Conservation (phyloP, 2,888 invertebrate genomes). For the Brenthis daphne region DNA sequence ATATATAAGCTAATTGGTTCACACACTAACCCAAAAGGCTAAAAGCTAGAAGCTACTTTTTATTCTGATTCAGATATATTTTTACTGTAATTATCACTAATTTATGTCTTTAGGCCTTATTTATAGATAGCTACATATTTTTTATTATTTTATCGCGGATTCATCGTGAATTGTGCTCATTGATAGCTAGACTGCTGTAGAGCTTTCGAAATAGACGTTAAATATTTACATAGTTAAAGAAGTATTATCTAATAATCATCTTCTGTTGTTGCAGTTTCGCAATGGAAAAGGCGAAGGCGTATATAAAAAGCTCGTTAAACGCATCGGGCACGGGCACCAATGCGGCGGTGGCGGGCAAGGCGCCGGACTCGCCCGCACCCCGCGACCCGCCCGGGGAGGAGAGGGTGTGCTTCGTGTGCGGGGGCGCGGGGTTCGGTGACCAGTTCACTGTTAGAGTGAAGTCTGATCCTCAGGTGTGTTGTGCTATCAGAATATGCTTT, state of each 20-base stretch:
- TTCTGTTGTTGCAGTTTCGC: slow-evolving; percentile 45
- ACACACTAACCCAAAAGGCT: too few species aligned
- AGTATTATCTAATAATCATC: background rate
- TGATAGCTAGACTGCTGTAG: background rate
- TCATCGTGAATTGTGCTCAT: too few species aligned
- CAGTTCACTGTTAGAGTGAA: slow-evolving; percentile 84
- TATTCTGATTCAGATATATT: too few species aligned
- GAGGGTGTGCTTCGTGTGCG: slow-evolving; percentile 85
- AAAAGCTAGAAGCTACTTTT: too few species aligned
- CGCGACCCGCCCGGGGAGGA: slow-evolving; percentile 78
- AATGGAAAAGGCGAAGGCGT: slow-evolving; percentile 87
- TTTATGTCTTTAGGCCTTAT: too few species aligned
- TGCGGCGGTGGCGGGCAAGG: slow-evolving; percentile 76
- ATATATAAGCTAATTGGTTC: too few species aligned
- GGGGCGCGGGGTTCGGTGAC: slow-evolving; percentile 87
- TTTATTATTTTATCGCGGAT: background rate
- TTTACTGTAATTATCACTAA: too few species aligned
- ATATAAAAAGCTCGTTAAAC: slow-evolving; percentile 87
- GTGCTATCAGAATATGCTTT: too few species aligned
- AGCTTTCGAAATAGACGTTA: background rate
- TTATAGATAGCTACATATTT: background rate
- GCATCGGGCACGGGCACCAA: slow-evolving; percentile 70
- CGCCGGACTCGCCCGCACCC: slow-evolving; percentile 72
- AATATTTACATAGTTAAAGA: background rate
- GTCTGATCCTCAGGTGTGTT: slow-evolving; percentile 67